Evolutionary conservation across 2,888 invertebrate species (phyloP).

Genomic region (Phrixothrix hirtus): DNA sequence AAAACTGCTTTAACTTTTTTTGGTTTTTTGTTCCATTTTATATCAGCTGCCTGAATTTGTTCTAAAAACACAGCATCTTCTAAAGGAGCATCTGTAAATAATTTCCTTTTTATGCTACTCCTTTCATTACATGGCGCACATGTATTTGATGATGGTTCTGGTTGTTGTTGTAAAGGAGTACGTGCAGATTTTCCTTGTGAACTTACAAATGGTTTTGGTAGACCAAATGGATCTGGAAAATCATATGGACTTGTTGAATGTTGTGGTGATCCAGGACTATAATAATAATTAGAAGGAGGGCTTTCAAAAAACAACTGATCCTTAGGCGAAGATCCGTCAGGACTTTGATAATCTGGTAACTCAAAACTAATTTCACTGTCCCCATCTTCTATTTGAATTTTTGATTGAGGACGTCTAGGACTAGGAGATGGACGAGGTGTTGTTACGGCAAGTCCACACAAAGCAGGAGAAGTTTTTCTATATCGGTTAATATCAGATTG

Average conservation of each 20-base stretch:
- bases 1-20: background rate
- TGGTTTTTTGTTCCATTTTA: background rate
- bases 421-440: constrained; percentile 31
- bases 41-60: background rate
- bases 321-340: too few species aligned
- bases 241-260: background rate
- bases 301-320: constrained; percentile 11
- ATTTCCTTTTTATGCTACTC: too few species aligned
- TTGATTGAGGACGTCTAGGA: constrained; percentile 14
- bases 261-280: constrained; percentile 5
- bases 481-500: constrained; percentile 9
- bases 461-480: constrained; percentile 25
- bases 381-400: background rate
- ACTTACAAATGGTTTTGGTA: constrained; percentile 1
- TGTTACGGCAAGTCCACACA: constrained; percentile 32
- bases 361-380: constrained; percentile 1
- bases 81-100: background rate
- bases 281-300: background rate
- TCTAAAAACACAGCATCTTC: background rate
- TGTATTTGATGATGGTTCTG: background rate
- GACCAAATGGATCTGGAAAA: background rate
- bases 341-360: constrained; percentile 6
- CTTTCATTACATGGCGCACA: too few species aligned
- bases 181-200: too few species aligned
- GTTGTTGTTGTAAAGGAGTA: background rate